Evolutionary conservation across 2,113 vertebrate species (phyloP), one percentile per base, ranked within the genome.

Genomic region (Tragelaphus buxtoni): DNA sequence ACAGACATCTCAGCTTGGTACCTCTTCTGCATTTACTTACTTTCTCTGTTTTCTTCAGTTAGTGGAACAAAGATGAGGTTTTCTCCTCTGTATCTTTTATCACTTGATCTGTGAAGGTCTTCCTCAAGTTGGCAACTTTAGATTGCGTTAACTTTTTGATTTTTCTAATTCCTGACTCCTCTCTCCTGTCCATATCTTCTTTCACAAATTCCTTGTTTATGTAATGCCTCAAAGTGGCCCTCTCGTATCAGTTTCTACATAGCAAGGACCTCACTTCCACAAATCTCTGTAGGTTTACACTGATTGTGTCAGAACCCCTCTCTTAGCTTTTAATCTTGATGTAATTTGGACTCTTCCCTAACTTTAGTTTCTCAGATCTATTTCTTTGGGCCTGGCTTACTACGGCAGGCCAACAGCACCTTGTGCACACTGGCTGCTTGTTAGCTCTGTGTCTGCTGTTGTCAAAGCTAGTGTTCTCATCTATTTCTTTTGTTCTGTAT

Each of bases 371-470:
- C 81, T 96, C 5, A 32, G 60, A 83, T 87, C 58, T 87, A n/a
- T 95, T 80, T 69, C 63, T 85, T 80, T 90, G 87, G 94, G 72
- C 90, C 90, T 96, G 42, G 51, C 32, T 82, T 96, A 63, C 90
- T 96, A 63, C 90, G 61, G 49, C 55, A 87, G 82, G 51, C 49
- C 80, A 56, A 13, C 16, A 60, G 86, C 61, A 82, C 56, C 32
- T 69, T 16, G 2, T 82, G 18, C 49, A 77, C 18, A 49, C 17
- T 65, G 77, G 77, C n/a, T 9, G 72, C 45, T 51, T 49, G 87
- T 74, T 77, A 86, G 63, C 42, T 32, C 24, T 47, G 47, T 32
- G 47, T 82, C 63, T 86, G 24, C 30, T 94, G 30, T 20, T 82
- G 24, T 63, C 69, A 95, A 80, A 88, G 93, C 77, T 80, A 72